Evolutionary conservation across 1,140 invertebrate genomes (phyloP), one percentile per base, ranked within the genome.

Genomic region (Caenorhabditis brenneri): DNA sequence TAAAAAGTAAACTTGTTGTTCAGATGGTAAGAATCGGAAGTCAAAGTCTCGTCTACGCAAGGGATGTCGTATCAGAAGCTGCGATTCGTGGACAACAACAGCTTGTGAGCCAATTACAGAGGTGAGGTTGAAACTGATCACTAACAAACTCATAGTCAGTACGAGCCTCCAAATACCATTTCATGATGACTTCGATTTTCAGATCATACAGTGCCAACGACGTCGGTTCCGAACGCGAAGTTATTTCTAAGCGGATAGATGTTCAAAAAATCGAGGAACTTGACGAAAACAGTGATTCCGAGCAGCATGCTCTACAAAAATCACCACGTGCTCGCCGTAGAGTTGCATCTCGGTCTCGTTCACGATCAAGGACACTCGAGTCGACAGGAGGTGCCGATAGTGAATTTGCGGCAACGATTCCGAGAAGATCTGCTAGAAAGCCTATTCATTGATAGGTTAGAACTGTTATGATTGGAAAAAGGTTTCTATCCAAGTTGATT

Each of bases 31-130:
- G 86, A 48, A 55, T 87, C 46, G 86, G 86, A 33, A 87, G 83
- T 48, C 42, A 85, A 74, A 80, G 84, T 16, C 27, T 87, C 16
- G 33, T 87, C 5, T 87, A 79, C 33, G 86, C 86, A 1, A 65
- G 55, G n/a, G 86, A 87, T 29, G 85, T 87, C 1, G 86, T 87
- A 22, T 81, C 86, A 10, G 83, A 85, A 24, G 86, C 86, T 15
- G 86, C 86, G 1, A 24, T 87, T 22, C 46, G 86, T 2, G 86
- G 86, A 36, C 86, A 87, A 36, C 79, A 81, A 42, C 86, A 87
- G 49, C 42, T 87, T 16, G 86, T 87, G 12, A 80, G 84, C 29
- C 86, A 87, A 46, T 33, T 87, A 22, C 86, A 87, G 60, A 84
- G 69, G 84, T 85, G 27, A 36, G 65, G 19, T 12, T 33, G 12